A percentile compares a stretch with the other conserved stretches of the same genome.
Evolutionary conservation across 2,888 invertebrate species (phyloP).

Genomic region (Thera obeliscata): DNA sequence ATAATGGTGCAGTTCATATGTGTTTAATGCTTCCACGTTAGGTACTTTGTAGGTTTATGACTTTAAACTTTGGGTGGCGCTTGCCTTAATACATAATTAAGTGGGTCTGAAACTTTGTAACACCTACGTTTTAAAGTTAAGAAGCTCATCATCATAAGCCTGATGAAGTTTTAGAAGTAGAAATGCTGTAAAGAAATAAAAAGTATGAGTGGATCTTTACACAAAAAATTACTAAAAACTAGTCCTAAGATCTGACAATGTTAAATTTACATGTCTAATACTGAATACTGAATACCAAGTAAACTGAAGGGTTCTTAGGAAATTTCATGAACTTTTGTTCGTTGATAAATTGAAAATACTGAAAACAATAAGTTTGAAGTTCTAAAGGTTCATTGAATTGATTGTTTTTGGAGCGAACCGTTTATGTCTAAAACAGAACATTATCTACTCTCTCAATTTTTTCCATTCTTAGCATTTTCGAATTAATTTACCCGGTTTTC

Average conservation of each 20-base stretch:
- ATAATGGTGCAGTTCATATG: slow-evolving; percentile 23
- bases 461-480: neutral
- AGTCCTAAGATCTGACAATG: no score
- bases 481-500: no score
- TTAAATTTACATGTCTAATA: no score
- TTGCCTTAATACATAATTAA: slow-evolving; percentile 34
- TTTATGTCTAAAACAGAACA: slow-evolving; percentile 53
- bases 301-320: slow-evolving; percentile 9
- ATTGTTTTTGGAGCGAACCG: slow-evolving; percentile 49
- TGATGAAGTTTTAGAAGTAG: no score
- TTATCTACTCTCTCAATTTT: slow-evolving; percentile 45
- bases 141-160: no score
- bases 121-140: neutral
- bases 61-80: slow-evolving; percentile 26
- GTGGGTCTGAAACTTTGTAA: slow-evolving; percentile 29
- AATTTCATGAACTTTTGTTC: slow-evolving; percentile 25
- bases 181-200: no score
- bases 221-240: no score
- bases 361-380: slow-evolving; percentile 27
- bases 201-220: no score
- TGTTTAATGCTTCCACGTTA: slow-evolving; percentile 25
- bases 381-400: slow-evolving; percentile 47
- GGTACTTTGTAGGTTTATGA: slow-evolving; percentile 32
- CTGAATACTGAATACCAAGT: neutral
- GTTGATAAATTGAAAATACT: slow-evolving; percentile 27